Base-by-base conservation (phyloP, 2,888 invertebrate species). In the Drosophila longiperda region DNA sequence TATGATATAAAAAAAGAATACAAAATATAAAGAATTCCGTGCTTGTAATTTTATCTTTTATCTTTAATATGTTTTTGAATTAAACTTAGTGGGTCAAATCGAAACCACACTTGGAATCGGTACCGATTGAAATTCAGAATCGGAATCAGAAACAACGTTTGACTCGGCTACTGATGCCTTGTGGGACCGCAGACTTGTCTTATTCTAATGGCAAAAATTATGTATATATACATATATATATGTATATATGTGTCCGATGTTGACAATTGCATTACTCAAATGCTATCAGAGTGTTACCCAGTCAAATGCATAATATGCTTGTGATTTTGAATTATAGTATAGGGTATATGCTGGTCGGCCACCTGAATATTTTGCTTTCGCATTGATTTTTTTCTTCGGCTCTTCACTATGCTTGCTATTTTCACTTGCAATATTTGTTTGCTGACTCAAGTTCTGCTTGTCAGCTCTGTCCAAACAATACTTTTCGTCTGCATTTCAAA, bases 281-380 rank as follows among this genome's bases (percentile, higher is more conserved):
- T 20, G 20, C 12, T 20, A 7, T 20, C 6, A 12, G 12, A 7
- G 12, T 20, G 20, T 20, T 20, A 1, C 3, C 20, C 42, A 20
- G 20, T 42, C 42, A 20, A 20, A 17, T 17, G 42, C 20, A 12
- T 9, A 9, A 26, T 9, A 26, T 26, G 26, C 12, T 23, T 49
- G 1, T 1, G 23, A 26, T 49, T 17, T 49, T 17, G 9, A 26
- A 17, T 3, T 26, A 29, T n/a, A n/a, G 42, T 71, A 48, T 20
- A 61, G 68, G n/a, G 61, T 78, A 65, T 58, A 26, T 4, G 32
- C 0, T 17, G 49, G 63, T 63, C 73, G 63, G n/a, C 34, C 33
- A 23, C 23, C 40, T 63, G 42, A 60, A n/a, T 12, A 50, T 49
- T 12, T 36, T 34, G 42, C 34, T 20, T 23, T 45, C 17, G 33